Evolutionary conservation across 2,113 vertebrate species (phyloP), one percentile per base, ranked within the genome.

Genomic region (Anseranas semipalmata): DNA sequence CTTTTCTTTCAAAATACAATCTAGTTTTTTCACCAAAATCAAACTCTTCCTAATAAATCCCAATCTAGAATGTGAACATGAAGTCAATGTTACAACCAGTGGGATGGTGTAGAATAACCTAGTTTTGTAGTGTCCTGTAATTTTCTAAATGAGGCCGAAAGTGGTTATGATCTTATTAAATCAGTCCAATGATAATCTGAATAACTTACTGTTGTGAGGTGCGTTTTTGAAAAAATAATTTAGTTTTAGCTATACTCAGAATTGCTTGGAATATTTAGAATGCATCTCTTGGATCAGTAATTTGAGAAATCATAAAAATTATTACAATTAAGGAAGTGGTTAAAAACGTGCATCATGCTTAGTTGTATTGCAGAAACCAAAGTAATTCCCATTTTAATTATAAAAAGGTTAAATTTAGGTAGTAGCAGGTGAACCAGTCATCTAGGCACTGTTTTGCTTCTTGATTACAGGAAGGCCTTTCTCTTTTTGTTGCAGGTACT

Each of bases 291-390:
- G 67, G 32, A 72, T 90, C 16, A 28, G 25, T 88, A 82, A 84
- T 68, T 85, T 67, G 59, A 78, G 53, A 91, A 90, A 92, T 82
- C 46, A 19, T 95, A 33, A 91, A 83, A 83, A 87, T 27, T 43
- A 86, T 89, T 93, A n/a, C 66, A 73, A 84, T 95, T 97, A 90
- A 95, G 12, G 67, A 95, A 89, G 85, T 87, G 60, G 76, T 94
- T 97, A 94, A 92, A 94, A 97, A 92, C 59, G 53, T 92, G 48
- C 84, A 48, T 35, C 30, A 76, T 82, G 80, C 52, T 84, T 92
- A 84, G 58, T 6, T 94, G 58, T 72, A 62, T 70, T 71, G 59
- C 53, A 53, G 71, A 74, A 83, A 74, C 27, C 13, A 41, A 90
- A 75, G 50, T 87, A 83, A 87, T 83, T 90, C 48, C 55, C 52